These are phyloP conservation scores for Astropecten irregularis DNA, from an alignment of 53 echinoderm and acorn worm species.

Conservation along the genomic window DNA sequence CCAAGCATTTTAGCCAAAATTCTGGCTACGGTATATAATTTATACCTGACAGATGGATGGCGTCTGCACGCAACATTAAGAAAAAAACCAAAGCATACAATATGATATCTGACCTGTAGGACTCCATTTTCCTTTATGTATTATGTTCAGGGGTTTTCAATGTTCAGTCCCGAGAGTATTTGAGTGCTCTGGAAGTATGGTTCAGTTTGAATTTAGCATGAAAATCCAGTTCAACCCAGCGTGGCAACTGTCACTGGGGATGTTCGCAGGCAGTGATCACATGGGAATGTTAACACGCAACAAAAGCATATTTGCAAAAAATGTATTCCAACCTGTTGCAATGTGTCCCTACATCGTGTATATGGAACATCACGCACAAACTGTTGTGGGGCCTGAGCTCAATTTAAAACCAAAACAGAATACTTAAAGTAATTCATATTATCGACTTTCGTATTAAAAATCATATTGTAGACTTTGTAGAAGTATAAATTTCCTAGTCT, in stretches of 20 bases:
- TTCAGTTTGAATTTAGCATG: no score
- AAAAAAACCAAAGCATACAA: not conserved
- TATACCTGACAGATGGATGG: constrained; percentile 19
- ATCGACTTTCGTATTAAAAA: no score
- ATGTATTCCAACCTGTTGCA: not conserved
- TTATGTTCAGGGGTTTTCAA: not conserved
- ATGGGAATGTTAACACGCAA: not conserved
- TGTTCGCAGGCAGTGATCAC: not conserved
- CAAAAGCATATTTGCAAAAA: not conserved
- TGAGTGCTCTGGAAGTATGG: no score
- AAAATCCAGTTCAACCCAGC: not conserved
- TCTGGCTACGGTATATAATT: no score
- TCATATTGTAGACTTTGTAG: no score
- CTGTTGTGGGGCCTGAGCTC: no score
- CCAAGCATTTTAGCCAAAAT: no score
- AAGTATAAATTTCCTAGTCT: no score
- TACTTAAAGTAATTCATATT: no score
- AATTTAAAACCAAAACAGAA: no score
- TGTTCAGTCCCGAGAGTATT: not conserved
- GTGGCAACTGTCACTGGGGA: not conserved
- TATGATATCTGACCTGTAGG: constrained; percentile 6
- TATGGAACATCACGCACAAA: no score
- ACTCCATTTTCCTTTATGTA: not conserved
- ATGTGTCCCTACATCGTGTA: not conserved
- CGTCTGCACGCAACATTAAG: constrained; percentile 38